Conservation (phyloP, 2,888 invertebrate genomes). For the Ophonus ardosiacus region DNA sequence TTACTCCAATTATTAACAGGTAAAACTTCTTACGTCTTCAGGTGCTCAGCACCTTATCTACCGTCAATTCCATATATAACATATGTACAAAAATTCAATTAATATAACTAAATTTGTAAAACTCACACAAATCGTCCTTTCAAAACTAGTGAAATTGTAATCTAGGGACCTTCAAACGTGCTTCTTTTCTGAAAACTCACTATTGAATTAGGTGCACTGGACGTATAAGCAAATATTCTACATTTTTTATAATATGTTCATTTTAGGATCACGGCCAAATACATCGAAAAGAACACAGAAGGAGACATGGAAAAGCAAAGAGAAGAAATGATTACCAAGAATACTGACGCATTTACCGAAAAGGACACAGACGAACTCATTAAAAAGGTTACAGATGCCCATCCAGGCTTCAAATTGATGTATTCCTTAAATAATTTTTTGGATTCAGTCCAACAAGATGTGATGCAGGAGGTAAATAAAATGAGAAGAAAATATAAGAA, state of each 20-base stretch:
- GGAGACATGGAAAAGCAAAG: too few relatives aligned
- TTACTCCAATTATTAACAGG: not conserved
- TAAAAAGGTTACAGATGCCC: not conserved
- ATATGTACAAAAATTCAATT: too few relatives aligned
- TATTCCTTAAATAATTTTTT: not conserved
- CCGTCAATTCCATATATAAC: not conserved
- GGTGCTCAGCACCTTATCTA: not conserved
- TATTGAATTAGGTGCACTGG: too few relatives aligned
- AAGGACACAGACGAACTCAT: not conserved
- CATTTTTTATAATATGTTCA: too few relatives aligned
- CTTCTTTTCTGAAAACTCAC: too few relatives aligned
- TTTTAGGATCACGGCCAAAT: too few relatives aligned
- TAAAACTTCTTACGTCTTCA: not conserved
- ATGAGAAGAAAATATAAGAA: not conserved
- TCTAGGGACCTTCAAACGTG: too few relatives aligned
- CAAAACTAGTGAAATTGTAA: too few relatives aligned
- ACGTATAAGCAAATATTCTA: too few relatives aligned
- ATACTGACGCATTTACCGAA: not conserved
- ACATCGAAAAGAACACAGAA: too few relatives aligned
- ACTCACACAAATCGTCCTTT: too few relatives aligned
- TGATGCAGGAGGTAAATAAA: not conserved
- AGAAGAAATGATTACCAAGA: not conserved
- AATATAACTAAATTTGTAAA: too few relatives aligned
- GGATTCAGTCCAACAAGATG: not conserved
- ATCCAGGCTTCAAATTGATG: not conserved